A percentile compares a stretch with the other conserved stretches of the same genome.
Evolutionary conservation across 2,113 vertebrate species (phyloP).

Genomic region (Coptodon rendalli): DNA sequence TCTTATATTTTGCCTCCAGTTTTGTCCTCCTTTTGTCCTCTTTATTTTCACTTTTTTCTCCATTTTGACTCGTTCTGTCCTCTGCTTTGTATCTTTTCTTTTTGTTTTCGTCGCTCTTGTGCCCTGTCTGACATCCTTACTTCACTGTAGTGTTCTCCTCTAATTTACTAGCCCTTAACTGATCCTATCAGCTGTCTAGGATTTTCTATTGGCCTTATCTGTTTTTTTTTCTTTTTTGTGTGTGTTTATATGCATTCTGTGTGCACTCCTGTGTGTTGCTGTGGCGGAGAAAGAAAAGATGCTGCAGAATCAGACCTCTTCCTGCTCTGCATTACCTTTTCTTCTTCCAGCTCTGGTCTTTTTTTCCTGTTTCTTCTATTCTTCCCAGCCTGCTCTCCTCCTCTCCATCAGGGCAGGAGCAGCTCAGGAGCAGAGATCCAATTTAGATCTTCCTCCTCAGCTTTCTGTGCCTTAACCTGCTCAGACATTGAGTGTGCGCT

Average conservation of each 20-base stretch:
- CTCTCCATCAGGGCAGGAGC: constrained; percentile 38
- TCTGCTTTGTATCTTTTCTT: not conserved
- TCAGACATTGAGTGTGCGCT: not conserved
- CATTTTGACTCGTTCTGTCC: not conserved
- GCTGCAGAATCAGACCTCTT: constrained; percentile 5
- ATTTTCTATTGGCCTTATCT: constrained; percentile 42
- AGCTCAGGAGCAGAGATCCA: constrained; percentile 69
- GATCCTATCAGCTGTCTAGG: constrained; percentile 19
- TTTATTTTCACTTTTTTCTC: not conserved
- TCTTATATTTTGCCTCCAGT: not conserved
- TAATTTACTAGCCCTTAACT: constrained; percentile 17
- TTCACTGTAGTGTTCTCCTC: not conserved
- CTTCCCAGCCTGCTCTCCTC: constrained; percentile 16
- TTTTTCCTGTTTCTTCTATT: constrained; percentile 10
- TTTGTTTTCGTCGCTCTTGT: not conserved
- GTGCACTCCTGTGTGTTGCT: not conserved
- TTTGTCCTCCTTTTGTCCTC: not conserved
- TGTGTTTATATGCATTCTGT: not conserved
- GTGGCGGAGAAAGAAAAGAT: not conserved
- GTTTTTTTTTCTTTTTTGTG: not conserved
- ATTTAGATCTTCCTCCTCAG: constrained; percentile 68
- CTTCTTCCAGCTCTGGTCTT: not conserved
- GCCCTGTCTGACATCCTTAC: not conserved
- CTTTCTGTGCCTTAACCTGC: constrained; percentile 21
- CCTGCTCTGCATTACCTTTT: constrained; percentile 23